Conservation (phyloP, 2,888 invertebrate genomes). For the Antheraea yamamai region DNA sequence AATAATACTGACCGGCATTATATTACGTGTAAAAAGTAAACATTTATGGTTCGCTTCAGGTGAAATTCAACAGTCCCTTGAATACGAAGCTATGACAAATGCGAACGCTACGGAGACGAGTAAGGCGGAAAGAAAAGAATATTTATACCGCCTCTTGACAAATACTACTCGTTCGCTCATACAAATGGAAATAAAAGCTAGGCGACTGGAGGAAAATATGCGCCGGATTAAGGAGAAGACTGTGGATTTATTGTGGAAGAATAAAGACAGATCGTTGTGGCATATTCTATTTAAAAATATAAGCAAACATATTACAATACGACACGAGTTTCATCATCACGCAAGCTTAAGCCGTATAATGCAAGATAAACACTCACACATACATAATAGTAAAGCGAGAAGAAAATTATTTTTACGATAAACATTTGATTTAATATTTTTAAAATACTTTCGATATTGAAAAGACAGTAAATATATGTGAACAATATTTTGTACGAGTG, state of each 20-base stretch:
- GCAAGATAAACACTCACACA: conserved; percentile 62
- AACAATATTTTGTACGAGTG: conserved; percentile 43
- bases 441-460: conserved; percentile 20
- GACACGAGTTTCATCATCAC: conserved; percentile 78
- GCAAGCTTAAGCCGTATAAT: conserved; percentile 73
- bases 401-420: conserved; percentile 61
- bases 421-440: conserved; percentile 37
- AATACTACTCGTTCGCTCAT: conserved; percentile 81
- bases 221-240: conserved; percentile 81
- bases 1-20: conserved; percentile 60
- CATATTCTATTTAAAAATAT: conserved; percentile 80
- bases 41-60: conserved; percentile 48
- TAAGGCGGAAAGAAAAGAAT: conserved; percentile 76
- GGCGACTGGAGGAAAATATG: conserved; percentile 81
- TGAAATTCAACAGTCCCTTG: conserved; percentile 50
- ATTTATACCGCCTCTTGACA: conserved; percentile 79
- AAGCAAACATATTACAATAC: conserved; percentile 76
- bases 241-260: conserved; percentile 81
- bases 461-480: conserved; percentile 60
- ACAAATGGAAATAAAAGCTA: conserved; percentile 82
- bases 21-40: conserved; percentile 59
- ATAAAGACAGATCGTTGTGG: conserved; percentile 80
- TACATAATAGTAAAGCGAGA: conserved; percentile 51
- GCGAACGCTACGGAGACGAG: conserved; percentile 59
- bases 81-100: conserved; percentile 68